A percentile compares a stretch with the other conserved stretches of the same genome.
These are phyloP conservation scores for Zygothrica quintamaculata DNA, from an alignment of 2,888 invertebrate species.

Conservation along the genomic window DNA sequence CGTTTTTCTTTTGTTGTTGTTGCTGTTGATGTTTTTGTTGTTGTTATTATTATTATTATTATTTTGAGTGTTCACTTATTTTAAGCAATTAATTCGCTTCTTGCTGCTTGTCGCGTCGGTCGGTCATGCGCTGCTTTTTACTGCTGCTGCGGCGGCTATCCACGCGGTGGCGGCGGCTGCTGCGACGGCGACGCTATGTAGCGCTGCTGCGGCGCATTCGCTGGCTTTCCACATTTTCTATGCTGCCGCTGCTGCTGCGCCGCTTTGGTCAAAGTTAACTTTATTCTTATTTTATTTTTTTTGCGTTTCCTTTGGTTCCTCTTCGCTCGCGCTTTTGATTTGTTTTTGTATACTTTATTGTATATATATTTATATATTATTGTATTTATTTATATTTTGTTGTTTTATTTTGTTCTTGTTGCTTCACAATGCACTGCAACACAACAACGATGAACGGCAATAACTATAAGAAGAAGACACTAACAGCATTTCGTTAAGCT, in stretches of 20 bases:
- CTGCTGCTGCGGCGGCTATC: constrained; percentile 42
- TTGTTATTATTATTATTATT: constrained; percentile 11
- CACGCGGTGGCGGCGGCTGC: constrained; percentile 64
- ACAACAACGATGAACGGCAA: constrained; percentile 29
- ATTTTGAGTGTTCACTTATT: constrained; percentile 23
- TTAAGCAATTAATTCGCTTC: constrained; percentile 41
- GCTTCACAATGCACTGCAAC: constrained; percentile 27
- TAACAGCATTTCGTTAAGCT: constrained; percentile 22
- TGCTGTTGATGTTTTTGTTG: constrained; percentile 28
- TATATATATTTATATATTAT: constrained; percentile 4
- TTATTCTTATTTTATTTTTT: too few relatives aligned
- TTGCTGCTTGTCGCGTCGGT: constrained; percentile 36
- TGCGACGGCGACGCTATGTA: constrained; percentile 53
- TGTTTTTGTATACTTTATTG: constrained; percentile 5
- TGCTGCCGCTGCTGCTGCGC: constrained; percentile 19
- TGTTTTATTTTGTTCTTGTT: constrained; percentile 20
- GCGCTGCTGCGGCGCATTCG: constrained; percentile 51
- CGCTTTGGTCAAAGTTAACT: constrained; percentile 27
- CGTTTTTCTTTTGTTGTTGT: constrained; percentile 28
- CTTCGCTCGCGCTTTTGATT: background rate
- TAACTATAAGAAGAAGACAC: constrained; percentile 25
- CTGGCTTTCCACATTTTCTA: constrained; percentile 48
- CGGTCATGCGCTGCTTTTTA: constrained; percentile 55
- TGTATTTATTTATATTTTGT: constrained; percentile 26
- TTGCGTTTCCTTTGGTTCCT: constrained; percentile 10